Evolutionary conservation across 1,140 invertebrate genomes (phyloP).

Genomic region (Plectrocnemia conspersa): DNA sequence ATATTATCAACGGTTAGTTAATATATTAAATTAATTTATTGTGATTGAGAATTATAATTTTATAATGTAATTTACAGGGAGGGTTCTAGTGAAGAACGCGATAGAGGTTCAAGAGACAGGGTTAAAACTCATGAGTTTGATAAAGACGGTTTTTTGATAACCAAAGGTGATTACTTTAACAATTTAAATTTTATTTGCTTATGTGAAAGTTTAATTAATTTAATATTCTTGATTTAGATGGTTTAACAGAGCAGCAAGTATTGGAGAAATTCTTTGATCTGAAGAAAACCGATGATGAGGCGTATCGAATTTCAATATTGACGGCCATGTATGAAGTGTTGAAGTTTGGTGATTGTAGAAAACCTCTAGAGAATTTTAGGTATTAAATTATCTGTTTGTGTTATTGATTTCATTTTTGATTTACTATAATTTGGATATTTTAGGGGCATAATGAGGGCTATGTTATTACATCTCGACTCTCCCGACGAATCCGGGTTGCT

Average conservation of each 20-base stretch:
- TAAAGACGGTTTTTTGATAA: slow-evolving; percentile 48
- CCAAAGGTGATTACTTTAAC: slow-evolving; percentile 41
- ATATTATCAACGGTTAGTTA: slow-evolving; percentile 29
- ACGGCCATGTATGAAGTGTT: slow-evolving; percentile 47
- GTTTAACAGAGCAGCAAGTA: slow-evolving; percentile 45
- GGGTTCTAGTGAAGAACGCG: slow-evolving; percentile 37
- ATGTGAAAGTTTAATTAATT: slow-evolving; percentile 2
- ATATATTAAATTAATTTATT: background rate
- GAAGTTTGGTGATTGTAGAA: slow-evolving; percentile 47
- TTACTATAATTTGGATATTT: background rate
- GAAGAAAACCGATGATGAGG: slow-evolving; percentile 41
- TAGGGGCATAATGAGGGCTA: slow-evolving; percentile 58
- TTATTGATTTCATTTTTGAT: background rate
- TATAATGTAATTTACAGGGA: slow-evolving; percentile 39
- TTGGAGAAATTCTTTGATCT: slow-evolving; percentile 44
- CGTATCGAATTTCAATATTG: slow-evolving; percentile 40
- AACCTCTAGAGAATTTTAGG: slow-evolving; percentile 48
- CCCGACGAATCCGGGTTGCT: slow-evolving; percentile 64
- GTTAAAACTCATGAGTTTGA: slow-evolving; percentile 47
- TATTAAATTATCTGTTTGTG: slow-evolving; percentile 21
- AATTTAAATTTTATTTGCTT: slow-evolving; percentile 4
- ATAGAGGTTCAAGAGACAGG: slow-evolving; percentile 39
- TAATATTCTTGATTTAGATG: slow-evolving; percentile 37
- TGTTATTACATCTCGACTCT: slow-evolving; percentile 68
- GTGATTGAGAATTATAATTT: background rate